These are phyloP conservation scores for Anadara kagoshimensis DNA, from an alignment of 1,140 invertebrate species.

Conservation along the genomic window DNA sequence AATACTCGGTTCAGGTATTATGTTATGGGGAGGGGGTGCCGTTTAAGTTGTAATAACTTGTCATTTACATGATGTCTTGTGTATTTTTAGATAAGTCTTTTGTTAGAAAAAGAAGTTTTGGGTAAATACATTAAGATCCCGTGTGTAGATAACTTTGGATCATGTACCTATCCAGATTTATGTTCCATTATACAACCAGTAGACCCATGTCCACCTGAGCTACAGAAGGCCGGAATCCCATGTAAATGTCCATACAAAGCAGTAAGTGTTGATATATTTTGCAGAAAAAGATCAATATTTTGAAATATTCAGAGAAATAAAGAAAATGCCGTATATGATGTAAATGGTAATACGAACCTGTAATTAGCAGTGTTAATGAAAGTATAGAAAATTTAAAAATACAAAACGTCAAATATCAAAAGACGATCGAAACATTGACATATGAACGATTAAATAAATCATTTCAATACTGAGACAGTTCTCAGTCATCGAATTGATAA, in stretches of 20 bases:
- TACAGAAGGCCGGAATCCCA: slow-evolving; percentile 35
- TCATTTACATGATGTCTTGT: background rate
- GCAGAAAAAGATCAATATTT: background rate
- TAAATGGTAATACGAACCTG: too few species aligned
- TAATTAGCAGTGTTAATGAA: too few species aligned
- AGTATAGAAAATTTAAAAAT: too few species aligned
- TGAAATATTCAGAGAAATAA: too few species aligned
- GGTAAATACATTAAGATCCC: slow-evolving; percentile 46
- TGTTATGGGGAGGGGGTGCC: too few species aligned
- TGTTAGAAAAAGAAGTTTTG: slow-evolving; percentile 34
- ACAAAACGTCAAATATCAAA: too few species aligned
- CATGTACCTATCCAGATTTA: slow-evolving; percentile 52
- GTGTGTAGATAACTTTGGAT: slow-evolving; percentile 52
- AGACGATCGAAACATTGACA: too few species aligned
- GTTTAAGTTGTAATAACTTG: background rate
- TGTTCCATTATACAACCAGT: slow-evolving; percentile 41
- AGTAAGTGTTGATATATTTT: slow-evolving; percentile 22
- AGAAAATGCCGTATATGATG: too few species aligned
- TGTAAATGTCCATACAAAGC: slow-evolving; percentile 54
- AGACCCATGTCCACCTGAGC: slow-evolving; percentile 36
- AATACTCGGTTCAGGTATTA: too few species aligned
- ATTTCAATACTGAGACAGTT: too few species aligned
- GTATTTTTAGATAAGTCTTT: slow-evolving; percentile 7
- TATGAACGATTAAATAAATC: too few species aligned
- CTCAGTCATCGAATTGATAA: too few species aligned